Conservation (phyloP, 2,888 invertebrate genomes). For the Disparrhopalites patrizii region DNA sequence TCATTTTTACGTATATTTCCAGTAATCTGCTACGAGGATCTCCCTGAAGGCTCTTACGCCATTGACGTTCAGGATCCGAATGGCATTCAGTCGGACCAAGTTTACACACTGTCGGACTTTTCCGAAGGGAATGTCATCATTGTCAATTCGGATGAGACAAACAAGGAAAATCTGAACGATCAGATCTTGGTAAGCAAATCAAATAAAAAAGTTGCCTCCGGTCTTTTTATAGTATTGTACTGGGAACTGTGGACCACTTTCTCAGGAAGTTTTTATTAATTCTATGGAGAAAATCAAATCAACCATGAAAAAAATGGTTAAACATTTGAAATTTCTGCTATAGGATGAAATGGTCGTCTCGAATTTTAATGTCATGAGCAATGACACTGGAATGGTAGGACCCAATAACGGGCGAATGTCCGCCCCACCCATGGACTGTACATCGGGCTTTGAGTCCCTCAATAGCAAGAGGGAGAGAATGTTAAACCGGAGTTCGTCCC, state of each 20-base stretch:
- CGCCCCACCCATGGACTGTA: constrained; percentile 5
- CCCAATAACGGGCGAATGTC: not conserved
- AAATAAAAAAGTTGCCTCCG: not conserved
- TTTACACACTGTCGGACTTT: constrained; percentile 22
- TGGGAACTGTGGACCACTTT: not conserved
- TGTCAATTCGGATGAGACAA: constrained; percentile 14
- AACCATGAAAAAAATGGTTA: too few species aligned
- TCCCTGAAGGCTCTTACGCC: constrained; percentile 17
- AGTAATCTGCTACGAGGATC: constrained; percentile 26
- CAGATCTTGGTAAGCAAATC: constrained; percentile 9
- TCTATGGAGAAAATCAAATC: not conserved
- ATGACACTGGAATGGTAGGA: not conserved
- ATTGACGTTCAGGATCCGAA: constrained; percentile 16
- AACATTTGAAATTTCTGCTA: too few species aligned
- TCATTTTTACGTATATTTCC: not conserved
- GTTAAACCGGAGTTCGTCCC: constrained; percentile 11
- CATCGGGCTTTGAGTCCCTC: not conserved
- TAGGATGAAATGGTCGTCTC: constrained; percentile 18
- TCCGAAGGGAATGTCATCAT: constrained; percentile 14
- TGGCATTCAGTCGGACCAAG: not conserved
- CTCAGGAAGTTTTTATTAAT: not conserved
- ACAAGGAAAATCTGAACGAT: constrained; percentile 13
- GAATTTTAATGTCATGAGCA: constrained; percentile 2
- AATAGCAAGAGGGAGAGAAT: constrained; percentile 13
- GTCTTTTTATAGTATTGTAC: not conserved